Base-by-base conservation (phyloP, 2,888 invertebrate genomes). In the Muschampia plurimacula region DNA sequence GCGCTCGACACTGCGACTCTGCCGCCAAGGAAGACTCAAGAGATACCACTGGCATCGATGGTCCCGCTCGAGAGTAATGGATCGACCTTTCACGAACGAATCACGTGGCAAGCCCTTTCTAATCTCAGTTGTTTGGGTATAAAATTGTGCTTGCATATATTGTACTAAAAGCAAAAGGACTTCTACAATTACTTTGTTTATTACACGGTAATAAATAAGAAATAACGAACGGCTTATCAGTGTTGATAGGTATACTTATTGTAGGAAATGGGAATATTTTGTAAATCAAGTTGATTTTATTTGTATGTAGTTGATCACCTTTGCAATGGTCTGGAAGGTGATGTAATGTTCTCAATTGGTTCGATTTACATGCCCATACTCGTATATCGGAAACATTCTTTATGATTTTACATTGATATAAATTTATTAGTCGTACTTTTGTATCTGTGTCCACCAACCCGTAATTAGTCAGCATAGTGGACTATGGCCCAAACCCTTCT, bases 61-160 rank as follows among this genome's bases (percentile, higher is more conserved):
- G n/a, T 52, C 3, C n/a, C 32, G 49, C 49, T 49, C 65, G 32
- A 49, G 32, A 13, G 32, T 78, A 44, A 22, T 32, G n/a, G 32
- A 67, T 49, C 22, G 28, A 67, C 82, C 86, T 88, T 87, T 87
- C 86, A 83, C 88, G 78, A 79, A 68, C 76, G 70, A 75, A 79
- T 86, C 86, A 84, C 86, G 83, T 83, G 85, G 77, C 76, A 36
- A 68, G 76, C 76, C 83, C 73, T 81, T 83, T 83, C 80, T 79
- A 80, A 80, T 78, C 74, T 74, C 71, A 76, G 74, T 49, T 72
- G 49, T 66, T 59, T 70, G 59, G 22, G 46, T 52, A 41, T 55
- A 41, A 46, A 60, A 7, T 15, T 59, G 1, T n/a, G 60, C 60
- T 68, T 60, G 67, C 28, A 28, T 59, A 67, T 10, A 52, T 55